Evolutionary conservation across 2,888 invertebrate genomes (phyloP).

Genomic region (Luperina nickerlii): DNA sequence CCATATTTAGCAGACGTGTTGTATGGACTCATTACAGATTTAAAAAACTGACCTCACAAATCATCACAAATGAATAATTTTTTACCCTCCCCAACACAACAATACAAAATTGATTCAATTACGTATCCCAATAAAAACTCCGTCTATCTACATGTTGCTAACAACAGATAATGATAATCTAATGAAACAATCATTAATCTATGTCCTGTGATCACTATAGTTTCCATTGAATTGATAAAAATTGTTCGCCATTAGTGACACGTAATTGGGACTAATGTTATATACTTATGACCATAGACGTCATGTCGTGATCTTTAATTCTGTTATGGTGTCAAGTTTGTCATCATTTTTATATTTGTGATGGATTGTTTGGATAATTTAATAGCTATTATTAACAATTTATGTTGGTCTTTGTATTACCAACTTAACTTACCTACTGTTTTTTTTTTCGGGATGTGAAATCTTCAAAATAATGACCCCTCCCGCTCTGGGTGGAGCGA

Average conservation of each 20-base stretch:
- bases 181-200: constrained; percentile 83
- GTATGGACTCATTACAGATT: neutral
- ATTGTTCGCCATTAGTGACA: constrained; percentile 75
- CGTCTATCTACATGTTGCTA: constrained; percentile 50
- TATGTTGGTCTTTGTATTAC: too few species aligned
- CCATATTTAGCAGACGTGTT: neutral
- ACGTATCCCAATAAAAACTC: constrained; percentile 64
- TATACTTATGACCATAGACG: constrained; percentile 34
- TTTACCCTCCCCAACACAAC: constrained; percentile 31
- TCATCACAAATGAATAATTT: constrained; percentile 26
- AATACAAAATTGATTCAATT: constrained; percentile 58
- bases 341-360: constrained; percentile 34
- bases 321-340: constrained; percentile 34
- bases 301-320: constrained; percentile 55
- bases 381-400: constrained; percentile 27
- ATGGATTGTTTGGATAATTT: constrained; percentile 36
- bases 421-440: neutral
- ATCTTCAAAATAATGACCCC: too few species aligned
- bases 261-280: constrained; percentile 59
- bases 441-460: too few species aligned
- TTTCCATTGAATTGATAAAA: constrained; percentile 82
- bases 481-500: too few species aligned
- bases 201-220: constrained; percentile 69
- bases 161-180: constrained; percentile 67
- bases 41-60: constrained; percentile 7